Percentiles rank a stretch among this genome's conserved stretches.
Evolutionary conservation across 2,113 vertebrate species (phyloP).

Genomic region (Scolopax mira): DNA sequence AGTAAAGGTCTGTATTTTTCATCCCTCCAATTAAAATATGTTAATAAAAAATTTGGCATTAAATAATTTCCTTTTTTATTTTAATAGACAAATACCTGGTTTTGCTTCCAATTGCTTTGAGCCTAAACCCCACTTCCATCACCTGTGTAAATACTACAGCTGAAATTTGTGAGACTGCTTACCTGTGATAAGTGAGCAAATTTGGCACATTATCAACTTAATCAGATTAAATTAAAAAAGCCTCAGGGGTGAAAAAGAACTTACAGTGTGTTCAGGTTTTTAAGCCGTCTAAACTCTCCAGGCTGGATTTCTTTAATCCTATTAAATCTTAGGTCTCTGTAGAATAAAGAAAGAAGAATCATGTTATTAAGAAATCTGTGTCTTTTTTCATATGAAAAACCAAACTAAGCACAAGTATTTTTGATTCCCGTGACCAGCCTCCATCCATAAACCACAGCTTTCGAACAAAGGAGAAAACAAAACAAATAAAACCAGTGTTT

Average conservation of each 20-base stretch:
- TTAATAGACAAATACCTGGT: not conserved
- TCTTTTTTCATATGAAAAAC: not conserved
- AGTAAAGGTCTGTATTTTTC: not conserved
- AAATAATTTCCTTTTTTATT: not conserved
- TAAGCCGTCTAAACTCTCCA: constrained; percentile 87
- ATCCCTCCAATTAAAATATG: not conserved
- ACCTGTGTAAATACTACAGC: not conserved
- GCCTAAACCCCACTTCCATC: not conserved
- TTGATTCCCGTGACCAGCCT: not conserved
- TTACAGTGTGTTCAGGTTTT: constrained; percentile 97
- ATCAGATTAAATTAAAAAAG: not conserved
- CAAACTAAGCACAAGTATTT: not conserved
- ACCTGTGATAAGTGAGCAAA: not conserved
- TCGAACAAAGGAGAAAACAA: not conserved
- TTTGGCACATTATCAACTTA: not conserved
- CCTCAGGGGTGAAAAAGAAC: constrained; percentile 54
- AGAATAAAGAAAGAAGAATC: not conserved
- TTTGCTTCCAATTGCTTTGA: not conserved
- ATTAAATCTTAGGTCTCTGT: constrained; percentile 96
- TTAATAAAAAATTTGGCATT: not conserved
- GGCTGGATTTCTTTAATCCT: constrained; percentile 95
- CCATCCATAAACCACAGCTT: not conserved
- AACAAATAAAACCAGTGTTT: not conserved
- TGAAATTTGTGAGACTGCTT: not conserved
- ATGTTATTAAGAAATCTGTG: not conserved